These are phyloP conservation scores for Lipophrys pholis DNA, from an alignment of 2,113 vertebrate species.

Conservation along the genomic window DNA sequence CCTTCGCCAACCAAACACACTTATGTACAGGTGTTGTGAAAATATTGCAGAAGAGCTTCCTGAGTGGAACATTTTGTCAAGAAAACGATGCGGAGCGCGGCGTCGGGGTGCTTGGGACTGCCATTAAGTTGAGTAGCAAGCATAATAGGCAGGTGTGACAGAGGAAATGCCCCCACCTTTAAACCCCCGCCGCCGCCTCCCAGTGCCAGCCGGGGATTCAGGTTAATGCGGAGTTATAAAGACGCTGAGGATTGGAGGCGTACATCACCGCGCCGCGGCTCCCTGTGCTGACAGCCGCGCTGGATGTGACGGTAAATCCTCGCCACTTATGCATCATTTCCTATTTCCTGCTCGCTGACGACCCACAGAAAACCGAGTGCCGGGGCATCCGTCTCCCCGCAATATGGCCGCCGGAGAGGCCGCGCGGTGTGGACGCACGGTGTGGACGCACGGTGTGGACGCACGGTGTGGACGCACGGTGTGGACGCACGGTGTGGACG, in stretches of 20 bases:
- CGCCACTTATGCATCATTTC: constrained; percentile 75
- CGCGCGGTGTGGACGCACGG: too few species aligned
- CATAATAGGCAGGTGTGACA: constrained; percentile 68
- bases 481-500: too few species aligned
- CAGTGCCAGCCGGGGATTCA: constrained; percentile 67
- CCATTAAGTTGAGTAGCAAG: constrained; percentile 70
- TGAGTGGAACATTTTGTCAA: constrained; percentile 70
- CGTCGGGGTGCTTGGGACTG: constrained; percentile 53
- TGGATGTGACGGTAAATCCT: constrained; percentile 75
- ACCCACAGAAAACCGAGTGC: constrained; percentile 1
- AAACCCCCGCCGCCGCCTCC: constrained; percentile 51
- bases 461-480: too few species aligned
- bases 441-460: too few species aligned
- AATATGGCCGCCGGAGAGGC: too few species aligned
- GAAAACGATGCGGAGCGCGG: constrained; percentile 62
- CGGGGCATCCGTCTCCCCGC: too few species aligned
- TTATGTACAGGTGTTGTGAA: constrained; percentile 41
- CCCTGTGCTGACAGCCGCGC: constrained; percentile 66
- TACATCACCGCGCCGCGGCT: constrained; percentile 67
- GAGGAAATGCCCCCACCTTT: constrained; percentile 62
- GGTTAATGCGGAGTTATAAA: constrained; percentile 78
- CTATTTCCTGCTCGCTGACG: constrained; percentile 54
- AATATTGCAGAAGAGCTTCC: constrained; percentile 56
- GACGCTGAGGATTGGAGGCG: constrained; percentile 59
- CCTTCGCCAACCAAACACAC: constrained; percentile 25